These are phyloP conservation scores for Pseudanteris insignis DNA, from an alignment of 2,888 invertebrate species.

Conservation along the genomic window DNA sequence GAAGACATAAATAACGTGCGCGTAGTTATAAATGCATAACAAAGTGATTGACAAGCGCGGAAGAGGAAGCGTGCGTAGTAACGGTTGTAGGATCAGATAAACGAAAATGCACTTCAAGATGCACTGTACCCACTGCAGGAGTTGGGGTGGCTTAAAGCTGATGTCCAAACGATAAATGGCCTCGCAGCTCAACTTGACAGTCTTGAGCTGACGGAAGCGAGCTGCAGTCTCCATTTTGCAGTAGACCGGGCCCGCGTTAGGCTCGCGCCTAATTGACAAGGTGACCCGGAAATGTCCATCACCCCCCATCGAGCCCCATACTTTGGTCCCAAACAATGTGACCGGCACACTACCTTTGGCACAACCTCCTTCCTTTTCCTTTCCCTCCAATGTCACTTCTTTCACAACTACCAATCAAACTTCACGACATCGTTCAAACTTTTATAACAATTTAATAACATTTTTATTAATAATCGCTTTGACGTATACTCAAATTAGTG, in stretches of 20 bases:
- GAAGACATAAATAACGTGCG: too few relatives aligned
- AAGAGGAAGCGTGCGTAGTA: too few relatives aligned
- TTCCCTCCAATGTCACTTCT: background rate
- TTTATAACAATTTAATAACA: too few relatives aligned
- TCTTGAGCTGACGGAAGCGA: slow-evolving; percentile 69
- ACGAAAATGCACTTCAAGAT: slow-evolving; percentile 35
- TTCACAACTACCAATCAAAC: too few relatives aligned
- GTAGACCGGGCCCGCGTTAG: slow-evolving; percentile 68
- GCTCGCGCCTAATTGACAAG: slow-evolving; percentile 68
- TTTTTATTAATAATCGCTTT: too few relatives aligned
- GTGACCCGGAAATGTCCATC: slow-evolving; percentile 67
- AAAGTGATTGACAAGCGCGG: too few relatives aligned
- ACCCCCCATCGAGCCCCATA: slow-evolving; percentile 57
- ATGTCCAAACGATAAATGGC: slow-evolving; percentile 69
- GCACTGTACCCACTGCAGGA: slow-evolving; percentile 68
- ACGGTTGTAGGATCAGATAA: too few relatives aligned
- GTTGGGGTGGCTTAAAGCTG: slow-evolving; percentile 69
- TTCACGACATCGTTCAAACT: too few relatives aligned
- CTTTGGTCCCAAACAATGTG: slow-evolving; percentile 17
- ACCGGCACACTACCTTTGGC: slow-evolving; percentile 15
- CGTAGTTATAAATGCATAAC: too few relatives aligned
- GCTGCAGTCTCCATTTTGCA: slow-evolving; percentile 70
- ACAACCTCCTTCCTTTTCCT: slow-evolving; percentile 4
- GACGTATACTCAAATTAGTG: too few relatives aligned
- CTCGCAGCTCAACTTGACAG: slow-evolving; percentile 70